phyloP scores from a whole-genome alignment of 1,140 invertebrate species.

The Paracyclopina nana region DNA sequence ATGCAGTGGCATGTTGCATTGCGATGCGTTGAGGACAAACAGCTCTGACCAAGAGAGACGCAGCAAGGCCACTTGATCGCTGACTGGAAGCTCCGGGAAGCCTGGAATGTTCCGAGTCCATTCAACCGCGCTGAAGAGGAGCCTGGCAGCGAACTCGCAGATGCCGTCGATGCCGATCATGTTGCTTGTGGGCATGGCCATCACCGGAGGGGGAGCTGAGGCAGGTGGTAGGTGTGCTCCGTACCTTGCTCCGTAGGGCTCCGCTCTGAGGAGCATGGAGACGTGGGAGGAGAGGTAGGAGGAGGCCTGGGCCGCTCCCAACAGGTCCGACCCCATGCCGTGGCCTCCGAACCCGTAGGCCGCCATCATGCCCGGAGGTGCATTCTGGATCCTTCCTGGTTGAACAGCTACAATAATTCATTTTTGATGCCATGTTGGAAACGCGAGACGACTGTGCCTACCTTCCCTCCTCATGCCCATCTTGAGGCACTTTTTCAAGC shows the following conservation, averaged over 20 bases:
- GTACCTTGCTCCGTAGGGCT: conserved; percentile 85
- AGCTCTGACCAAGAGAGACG: conserved; percentile 90
- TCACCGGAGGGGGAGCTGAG: not conserved
- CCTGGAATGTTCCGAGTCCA: conserved; percentile 96
- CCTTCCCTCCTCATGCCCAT: conserved; percentile 99
- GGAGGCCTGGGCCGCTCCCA: conserved; percentile 23
- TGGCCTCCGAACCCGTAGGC: not conserved
- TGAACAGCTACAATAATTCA: conserved; percentile 69
- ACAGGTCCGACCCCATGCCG: not conserved
- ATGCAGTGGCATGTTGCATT: conserved; percentile 92
- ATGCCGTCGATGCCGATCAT: conserved; percentile 75
- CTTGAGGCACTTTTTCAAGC: conserved; percentile 96
- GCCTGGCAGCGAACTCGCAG: conserved; percentile 80
- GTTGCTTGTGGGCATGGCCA: conserved; percentile 42
- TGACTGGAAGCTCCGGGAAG: conserved; percentile 68
- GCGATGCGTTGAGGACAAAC: conserved; percentile 91
- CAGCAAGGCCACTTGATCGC: conserved; percentile 73
- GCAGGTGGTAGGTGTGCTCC: conserved; percentile 82
- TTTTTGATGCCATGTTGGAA: too few species aligned
- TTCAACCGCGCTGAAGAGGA: conserved; percentile 88
- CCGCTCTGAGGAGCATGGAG: conserved; percentile 73
- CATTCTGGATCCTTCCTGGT: conserved; percentile 78
- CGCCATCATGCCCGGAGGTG: conserved; percentile 38
- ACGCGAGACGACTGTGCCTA: too few species aligned
- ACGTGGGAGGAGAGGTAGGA: conserved; percentile 89